Base-by-base conservation (phyloP, 2,113 vertebrate species). In the Romanogobio albipinnatus region DNA sequence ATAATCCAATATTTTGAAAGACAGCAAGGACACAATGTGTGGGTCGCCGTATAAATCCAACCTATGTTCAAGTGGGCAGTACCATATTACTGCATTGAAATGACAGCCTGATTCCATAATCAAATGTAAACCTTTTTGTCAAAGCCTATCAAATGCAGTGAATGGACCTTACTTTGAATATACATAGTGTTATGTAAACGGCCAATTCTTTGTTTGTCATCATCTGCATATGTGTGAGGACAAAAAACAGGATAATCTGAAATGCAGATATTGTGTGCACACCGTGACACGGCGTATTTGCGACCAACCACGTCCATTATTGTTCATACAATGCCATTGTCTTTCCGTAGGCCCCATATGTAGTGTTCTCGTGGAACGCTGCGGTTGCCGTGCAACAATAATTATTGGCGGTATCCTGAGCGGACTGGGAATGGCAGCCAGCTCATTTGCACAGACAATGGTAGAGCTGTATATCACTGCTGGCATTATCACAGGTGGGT, bases 371-470 rank as follows among this genome's bases (percentile, higher is more conserved):
- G 95, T 97, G 90, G 94, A 92, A 80, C 79, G 64, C 22, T 95
- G 94, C 6, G 95, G 96, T 89, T 97, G 96, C 91, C 90, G 96
- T 39, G 87, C 86, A 14, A 92, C 89, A 0, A 92, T 95, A 83
- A 97, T 97, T 91, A 74, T 96, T 22, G 96, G 96, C 0, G 96
- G 96, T 0, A 45, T 96, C 70, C 92, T 97, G 84, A 95, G 96
- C 1, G 91, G 95, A 1, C 85, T 95, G 82, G 96, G 96, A 76
- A 95, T 97, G 96, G 95, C 94, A 56, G 89, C 92, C 88, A 91
- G 96, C 86, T 93, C 93, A 90, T 96, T 96, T 90, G 95, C 95
- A 86, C 82, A 51, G 75, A 94, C 93, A 56, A 94, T 96, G 61
- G 58, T 76, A 49, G 93, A 96, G 75, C 93, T 97, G 4, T 97